Base-by-base conservation (phyloP, 2,888 invertebrate species). In the Apotomis turbidana region DNA sequence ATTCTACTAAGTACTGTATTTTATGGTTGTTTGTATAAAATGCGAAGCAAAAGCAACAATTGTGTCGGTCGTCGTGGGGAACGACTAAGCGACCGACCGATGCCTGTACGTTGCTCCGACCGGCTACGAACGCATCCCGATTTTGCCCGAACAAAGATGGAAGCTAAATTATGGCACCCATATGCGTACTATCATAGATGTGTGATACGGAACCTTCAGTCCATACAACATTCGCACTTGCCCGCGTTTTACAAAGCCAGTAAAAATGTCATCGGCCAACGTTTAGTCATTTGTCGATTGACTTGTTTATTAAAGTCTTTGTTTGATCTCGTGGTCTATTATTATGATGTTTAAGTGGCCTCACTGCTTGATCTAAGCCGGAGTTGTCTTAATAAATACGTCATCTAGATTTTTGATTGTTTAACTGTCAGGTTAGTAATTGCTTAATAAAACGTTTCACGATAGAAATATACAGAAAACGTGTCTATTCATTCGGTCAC, bases 201-300 rank as follows among this genome's bases (percentile, higher is more conserved):
- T 27, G 8, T 36, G 10, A 51, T 63, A 63, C 70, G n/a, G 70
- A 63, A 70, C 71, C 61, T 38, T 49, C 0, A 44, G 5, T 27
- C 38, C 6, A 1, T 9, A 49, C 5, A 1, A 38, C 13, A 15
- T 12, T 55, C 61, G n/a, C 49, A 10, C 15, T 41, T 49, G 49
- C 4, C 71, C 41, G 15, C 41, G 12, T 67, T 55, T 71, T 15
- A 55, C 27, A 5, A 15, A 9, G 27, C 55, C 27, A 49, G 41
- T 71, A 71, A 71, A 71, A 9, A 71, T 67, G 67, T 71, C 71
- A 71, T 67, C 71, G 64, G 54, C 12, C 59, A 41, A 58, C 41
- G 58, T 52, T 63, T 41, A 71, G 46, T 66, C 59, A 15, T 59
- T 46, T 41, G 55, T 57, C 15, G 61, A 61, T 60, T 13, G 67